Percentiles rank a stretch among this genome's conserved stretches.
These are phyloP conservation scores for Tribolium madens DNA, from an alignment of 1,140 invertebrate genomes.

Conservation along the genomic window DNA sequence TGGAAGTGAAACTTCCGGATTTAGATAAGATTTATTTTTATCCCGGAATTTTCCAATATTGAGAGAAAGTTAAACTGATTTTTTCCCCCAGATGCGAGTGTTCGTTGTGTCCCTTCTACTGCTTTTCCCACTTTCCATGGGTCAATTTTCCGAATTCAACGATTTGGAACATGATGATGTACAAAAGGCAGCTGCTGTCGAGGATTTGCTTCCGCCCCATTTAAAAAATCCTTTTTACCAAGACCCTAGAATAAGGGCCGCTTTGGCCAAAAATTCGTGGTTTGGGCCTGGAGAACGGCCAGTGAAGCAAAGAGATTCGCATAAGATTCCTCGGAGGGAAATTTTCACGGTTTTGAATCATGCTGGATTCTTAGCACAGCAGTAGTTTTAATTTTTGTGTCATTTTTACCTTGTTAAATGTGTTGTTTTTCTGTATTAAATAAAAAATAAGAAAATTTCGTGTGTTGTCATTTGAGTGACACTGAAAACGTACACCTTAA, in stretches of 20 bases:
- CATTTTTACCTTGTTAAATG: neutral
- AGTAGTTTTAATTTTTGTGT: slow-evolving; percentile 35
- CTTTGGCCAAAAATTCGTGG: slow-evolving; percentile 69
- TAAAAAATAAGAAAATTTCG: no score
- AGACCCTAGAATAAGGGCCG: slow-evolving; percentile 64
- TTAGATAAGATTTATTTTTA: neutral
- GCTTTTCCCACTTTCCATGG: neutral
- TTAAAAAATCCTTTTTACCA: slow-evolving; percentile 67
- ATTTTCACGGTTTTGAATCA: slow-evolving; percentile 73
- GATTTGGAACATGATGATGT: slow-evolving; percentile 63
- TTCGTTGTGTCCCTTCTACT: neutral
- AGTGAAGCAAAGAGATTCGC: slow-evolving; percentile 70
- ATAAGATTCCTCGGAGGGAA: slow-evolving; percentile 69
- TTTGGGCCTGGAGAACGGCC: slow-evolving; percentile 71
- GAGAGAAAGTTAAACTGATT: neutral
- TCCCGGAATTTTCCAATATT: neutral
- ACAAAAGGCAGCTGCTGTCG: slow-evolving; percentile 64
- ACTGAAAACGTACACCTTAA: no score
- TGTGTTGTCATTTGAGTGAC: no score
- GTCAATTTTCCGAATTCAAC: neutral
- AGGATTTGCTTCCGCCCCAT: slow-evolving; percentile 63
- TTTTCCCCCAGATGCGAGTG: neutral
- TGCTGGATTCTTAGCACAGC: slow-evolving; percentile 68
- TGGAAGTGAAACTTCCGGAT: neutral
- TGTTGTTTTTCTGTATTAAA: neutral